A percentile compares a stretch with the other conserved stretches of the same genome.
These are phyloP conservation scores for Sarotherodon lohbergeri DNA, from an alignment of 2,113 vertebrate species.

Conservation along the genomic window DNA sequence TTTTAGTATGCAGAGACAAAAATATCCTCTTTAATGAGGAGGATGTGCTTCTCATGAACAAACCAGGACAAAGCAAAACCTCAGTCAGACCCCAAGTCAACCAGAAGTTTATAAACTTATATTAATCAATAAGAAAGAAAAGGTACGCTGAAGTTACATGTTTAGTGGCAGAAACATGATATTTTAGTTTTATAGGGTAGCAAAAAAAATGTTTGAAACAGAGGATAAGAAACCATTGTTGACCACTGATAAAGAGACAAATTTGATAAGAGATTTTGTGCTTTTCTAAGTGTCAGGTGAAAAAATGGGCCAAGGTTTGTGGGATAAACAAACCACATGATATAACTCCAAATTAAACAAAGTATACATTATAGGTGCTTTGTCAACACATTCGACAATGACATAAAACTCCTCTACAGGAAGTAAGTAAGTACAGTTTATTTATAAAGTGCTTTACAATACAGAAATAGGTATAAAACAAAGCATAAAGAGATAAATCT, in stretches of 20 bases:
- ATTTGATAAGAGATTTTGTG: not conserved
- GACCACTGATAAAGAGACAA: not conserved
- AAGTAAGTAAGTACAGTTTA: not conserved
- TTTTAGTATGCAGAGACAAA: not conserved
- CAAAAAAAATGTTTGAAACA: not conserved
- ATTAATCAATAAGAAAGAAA: not conserved
- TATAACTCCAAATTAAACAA: not conserved
- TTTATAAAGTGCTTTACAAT: not conserved
- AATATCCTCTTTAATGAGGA: not conserved
- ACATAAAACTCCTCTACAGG: not conserved
- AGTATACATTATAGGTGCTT: not conserved
- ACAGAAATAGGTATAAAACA: not conserved
- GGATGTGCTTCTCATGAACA: not conserved
- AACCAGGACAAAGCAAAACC: not conserved
- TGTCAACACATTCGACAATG: not conserved
- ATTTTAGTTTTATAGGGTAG: not conserved
- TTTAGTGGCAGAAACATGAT: not conserved
- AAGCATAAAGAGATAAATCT: not conserved
- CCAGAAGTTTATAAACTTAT: not conserved
- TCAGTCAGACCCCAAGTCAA: not conserved
- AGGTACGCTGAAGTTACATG: not conserved
- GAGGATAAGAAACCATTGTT: not conserved
- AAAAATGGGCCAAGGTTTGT: not conserved
- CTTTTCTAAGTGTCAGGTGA: not conserved
- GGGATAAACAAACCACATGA: not conserved